Conservation (phyloP, 2,888 invertebrate genomes). For the Apotomis capreana region DNA sequence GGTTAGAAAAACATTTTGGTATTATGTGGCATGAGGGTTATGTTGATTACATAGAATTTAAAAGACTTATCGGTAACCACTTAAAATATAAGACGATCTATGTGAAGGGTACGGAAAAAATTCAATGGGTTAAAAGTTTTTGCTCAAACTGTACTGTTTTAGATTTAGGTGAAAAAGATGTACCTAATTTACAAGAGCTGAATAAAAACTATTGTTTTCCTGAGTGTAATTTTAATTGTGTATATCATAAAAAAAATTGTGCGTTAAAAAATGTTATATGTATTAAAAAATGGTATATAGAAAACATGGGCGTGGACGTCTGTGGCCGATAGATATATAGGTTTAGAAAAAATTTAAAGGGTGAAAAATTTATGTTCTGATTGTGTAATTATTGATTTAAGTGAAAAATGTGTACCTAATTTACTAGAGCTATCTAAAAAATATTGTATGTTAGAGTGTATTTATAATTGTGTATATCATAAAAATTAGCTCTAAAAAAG, state of each 20-base stretch:
- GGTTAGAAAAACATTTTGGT: constrained; percentile 23
- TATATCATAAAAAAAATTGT: neutral
- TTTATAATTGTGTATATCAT: too few species aligned
- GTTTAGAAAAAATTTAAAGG: too few species aligned
- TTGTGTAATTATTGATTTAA: too few species aligned
- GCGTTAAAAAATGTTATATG: constrained; percentile 4
- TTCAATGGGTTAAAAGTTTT: constrained; percentile 27
- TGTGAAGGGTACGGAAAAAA: constrained; percentile 32
- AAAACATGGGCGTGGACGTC: too few species aligned
- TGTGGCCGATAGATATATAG: too few species aligned
- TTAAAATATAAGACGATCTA: constrained; percentile 11
- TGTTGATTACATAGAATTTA: constrained; percentile 20
- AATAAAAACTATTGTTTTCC: constrained; percentile 7
- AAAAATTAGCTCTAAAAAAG: too few species aligned
- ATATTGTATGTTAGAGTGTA: too few species aligned
- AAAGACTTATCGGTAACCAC: constrained; percentile 10
- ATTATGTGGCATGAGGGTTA: constrained; percentile 23
- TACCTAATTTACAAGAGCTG: constrained; percentile 13
- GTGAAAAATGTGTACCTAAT: too few species aligned
- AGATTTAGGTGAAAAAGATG: constrained; percentile 17
- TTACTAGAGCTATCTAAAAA: too few species aligned
- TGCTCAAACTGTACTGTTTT: constrained; percentile 10
- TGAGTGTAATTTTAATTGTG: neutral
- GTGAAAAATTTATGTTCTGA: too few species aligned
- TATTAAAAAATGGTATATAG: constrained; percentile 2